Evolutionary conservation across 1,140 invertebrate species (phyloP).

Genomic region (Solen grandis): DNA sequence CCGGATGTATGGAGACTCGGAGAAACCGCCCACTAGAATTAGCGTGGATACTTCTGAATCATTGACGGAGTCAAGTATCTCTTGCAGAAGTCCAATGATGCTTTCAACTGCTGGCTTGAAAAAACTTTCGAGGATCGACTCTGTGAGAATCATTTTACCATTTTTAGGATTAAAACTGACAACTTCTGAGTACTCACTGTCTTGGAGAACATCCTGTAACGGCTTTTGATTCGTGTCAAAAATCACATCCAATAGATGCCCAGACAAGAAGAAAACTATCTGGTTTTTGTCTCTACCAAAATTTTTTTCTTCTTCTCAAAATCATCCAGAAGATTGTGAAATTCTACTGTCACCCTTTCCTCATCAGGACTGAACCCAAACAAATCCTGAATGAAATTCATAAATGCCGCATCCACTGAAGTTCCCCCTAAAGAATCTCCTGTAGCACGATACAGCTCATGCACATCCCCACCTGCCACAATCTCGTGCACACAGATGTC

Average conservation of each 20-base stretch:
- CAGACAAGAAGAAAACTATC: neutral
- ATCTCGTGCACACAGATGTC: slow-evolving; percentile 38
- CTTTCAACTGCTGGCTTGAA: slow-evolving; percentile 13
- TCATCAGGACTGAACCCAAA: neutral
- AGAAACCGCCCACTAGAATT: slow-evolving; percentile 6
- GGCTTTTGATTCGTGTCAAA: no score
- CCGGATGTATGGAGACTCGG: slow-evolving; percentile 8
- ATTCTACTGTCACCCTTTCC: neutral
- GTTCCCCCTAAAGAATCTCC: slow-evolving; percentile 19
- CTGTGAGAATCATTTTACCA: no score
- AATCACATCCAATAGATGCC: no score
- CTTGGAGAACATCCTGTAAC: no score
- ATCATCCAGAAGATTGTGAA: neutral
- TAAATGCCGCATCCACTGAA: slow-evolving; percentile 3
- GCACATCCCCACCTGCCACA: neutral
- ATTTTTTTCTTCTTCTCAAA: neutral
- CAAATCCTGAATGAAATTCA: neutral
- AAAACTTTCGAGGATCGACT: no score
- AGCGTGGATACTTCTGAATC: neutral
- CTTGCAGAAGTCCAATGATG: neutral
- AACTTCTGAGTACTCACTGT: no score
- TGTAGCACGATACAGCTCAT: slow-evolving; percentile 14
- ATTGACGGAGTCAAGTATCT: neutral
- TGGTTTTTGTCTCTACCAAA: neutral
- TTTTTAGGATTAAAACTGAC: no score